Evolutionary conservation across 2,113 vertebrate genomes (phyloP), one percentile per base, ranked within the genome.

Genomic region (Xenopus laevis): DNA sequence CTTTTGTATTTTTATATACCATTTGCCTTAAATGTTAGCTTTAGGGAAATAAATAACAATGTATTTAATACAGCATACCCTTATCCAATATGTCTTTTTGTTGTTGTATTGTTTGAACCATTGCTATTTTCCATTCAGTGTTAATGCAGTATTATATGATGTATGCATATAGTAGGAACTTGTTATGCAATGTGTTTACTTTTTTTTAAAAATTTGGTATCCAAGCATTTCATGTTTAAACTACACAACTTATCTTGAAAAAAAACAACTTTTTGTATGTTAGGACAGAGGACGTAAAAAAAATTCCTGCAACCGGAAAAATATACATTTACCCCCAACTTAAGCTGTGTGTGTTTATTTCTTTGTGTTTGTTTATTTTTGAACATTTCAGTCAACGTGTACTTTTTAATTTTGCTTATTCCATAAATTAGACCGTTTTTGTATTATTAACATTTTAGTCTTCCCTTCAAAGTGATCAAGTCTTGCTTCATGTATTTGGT

Each of bases 21-120:
- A 82, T 87, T 87, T 86, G 89, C 89, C 89, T 91, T 91, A 90
- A 91, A 83, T 78, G 81, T 68, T 88, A 91, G 86, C 52, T 83
- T 80, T 87, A 90, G 88, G 79, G 76, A 77, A 77, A 82, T 81
- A 1, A 77, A 86, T 85, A 84, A 78, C 81, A 87, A 85, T 89
- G 90, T 64, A 62, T 86, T 82, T 74, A 80, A 85, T 27, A 27
- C n/a, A n/a, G 6, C 85, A 80, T 86, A 87, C 83, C 81, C 68
- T 79, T 86, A 87, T 84, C 82, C 69, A 44, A 0, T 86, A 83
- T 89, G 18, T 50, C 12, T 58, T 67, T 12, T 67, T 47, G 47
- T 46, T 91, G 85, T 40, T 27, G 23, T 27, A 2, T 27, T 27
- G 23, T 87, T 84, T 84, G 82, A 65, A 71, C 84, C 59, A 71